These are phyloP conservation scores for Anabas testudineus DNA, from an alignment of 2,797 vertebrate genomes.

Conservation along the genomic window DNA sequence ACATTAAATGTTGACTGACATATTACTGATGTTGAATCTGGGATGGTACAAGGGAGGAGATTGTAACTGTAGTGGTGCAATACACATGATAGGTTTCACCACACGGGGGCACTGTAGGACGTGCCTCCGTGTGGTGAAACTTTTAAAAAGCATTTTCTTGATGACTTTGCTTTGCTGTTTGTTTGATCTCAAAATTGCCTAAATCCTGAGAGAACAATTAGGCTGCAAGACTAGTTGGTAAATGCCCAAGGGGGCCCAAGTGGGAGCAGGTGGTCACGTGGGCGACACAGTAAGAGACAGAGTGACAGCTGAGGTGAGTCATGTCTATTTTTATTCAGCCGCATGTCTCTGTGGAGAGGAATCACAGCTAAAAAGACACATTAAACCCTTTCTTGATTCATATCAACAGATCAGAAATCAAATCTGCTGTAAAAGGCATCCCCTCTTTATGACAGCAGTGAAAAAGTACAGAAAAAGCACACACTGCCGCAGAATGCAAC, in stretches of 20 bases:
- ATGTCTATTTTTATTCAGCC: slow-evolving; percentile 82
- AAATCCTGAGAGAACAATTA: slow-evolving; percentile 2
- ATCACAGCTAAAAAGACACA: slow-evolving; percentile 65
- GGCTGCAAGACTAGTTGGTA: not conserved
- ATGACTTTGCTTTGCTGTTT: not conserved
- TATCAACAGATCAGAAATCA: slow-evolving; percentile 59
- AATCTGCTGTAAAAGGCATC: slow-evolving; percentile 40
- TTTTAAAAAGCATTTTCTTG: slow-evolving; percentile 2
- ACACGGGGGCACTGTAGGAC: too few species aligned
- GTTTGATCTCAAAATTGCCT: not conserved
- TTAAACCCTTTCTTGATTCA: slow-evolving; percentile 53
- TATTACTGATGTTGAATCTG: slow-evolving; percentile 17
- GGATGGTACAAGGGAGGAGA: not conserved
- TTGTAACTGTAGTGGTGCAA: not conserved
- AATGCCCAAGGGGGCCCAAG: not conserved
- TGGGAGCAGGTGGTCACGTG: slow-evolving; percentile 39
- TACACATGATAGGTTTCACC: slow-evolving; percentile 17
- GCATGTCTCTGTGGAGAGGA: slow-evolving; percentile 59
- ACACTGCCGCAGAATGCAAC: slow-evolving; percentile 33
- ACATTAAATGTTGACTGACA: not conserved
- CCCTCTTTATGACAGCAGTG: slow-evolving; percentile 1
- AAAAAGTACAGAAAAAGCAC: slow-evolving; percentile 52
- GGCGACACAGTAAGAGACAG: slow-evolving; percentile 70
- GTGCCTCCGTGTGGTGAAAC: slow-evolving; percentile 67
- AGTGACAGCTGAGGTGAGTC: slow-evolving; percentile 80